Conservation (phyloP, 2,113 vertebrate genomes). For the Vicugna pacos region DNA sequence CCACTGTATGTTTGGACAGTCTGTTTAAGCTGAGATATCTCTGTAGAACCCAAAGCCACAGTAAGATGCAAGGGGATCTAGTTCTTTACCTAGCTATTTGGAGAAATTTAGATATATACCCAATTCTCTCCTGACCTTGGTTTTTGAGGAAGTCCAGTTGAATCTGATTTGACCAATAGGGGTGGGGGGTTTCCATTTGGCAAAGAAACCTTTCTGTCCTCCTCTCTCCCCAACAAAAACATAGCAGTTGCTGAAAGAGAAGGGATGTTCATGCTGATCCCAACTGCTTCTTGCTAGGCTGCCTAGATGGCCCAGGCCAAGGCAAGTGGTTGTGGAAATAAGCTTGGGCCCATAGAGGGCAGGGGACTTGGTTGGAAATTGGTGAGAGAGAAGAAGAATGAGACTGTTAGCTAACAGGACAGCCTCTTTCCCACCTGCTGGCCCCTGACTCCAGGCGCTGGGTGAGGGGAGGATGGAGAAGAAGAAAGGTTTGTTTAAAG, state of each 20-base stretch:
- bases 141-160: conserved; percentile 25
- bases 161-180: background rate
- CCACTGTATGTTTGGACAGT: background rate
- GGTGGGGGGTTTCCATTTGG: background rate
- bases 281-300: background rate
- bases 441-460: background rate
- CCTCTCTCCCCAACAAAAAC: background rate
- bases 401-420: background rate
- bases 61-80: background rate
- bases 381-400: background rate
- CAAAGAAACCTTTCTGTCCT: background rate
- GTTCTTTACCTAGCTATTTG: background rate
- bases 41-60: background rate
- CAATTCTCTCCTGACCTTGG: background rate
- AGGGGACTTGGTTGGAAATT: background rate
- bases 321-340: background rate
- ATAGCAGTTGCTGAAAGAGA: background rate
- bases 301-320: background rate
- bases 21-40: background rate
- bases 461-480: background rate
- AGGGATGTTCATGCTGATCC: background rate
- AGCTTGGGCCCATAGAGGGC: background rate
- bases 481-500: background rate
- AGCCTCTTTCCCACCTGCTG: background rate
- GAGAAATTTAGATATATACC: background rate